Percentiles rank a stretch among this genome's conserved stretches.
phyloP scores from a whole-genome alignment of 2,113 vertebrate genomes.

The Plecturocebus donacophilus region DNA sequence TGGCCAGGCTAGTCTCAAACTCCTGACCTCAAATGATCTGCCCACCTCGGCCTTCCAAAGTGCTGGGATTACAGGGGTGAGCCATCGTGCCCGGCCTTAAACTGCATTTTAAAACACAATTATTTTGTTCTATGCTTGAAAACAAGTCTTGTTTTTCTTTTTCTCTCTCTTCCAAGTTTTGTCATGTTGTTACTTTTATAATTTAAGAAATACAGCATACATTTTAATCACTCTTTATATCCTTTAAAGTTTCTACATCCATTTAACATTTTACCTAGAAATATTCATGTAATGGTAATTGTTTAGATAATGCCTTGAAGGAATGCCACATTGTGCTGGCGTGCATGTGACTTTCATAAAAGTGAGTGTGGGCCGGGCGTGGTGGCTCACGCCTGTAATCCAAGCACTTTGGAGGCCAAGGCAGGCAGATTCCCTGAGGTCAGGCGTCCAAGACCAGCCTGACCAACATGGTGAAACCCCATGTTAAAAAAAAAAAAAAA shows the following conservation, averaged over 20 bases:
- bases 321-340: background rate
- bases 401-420: no score
- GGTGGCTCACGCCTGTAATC: no score
- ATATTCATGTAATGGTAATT: background rate
- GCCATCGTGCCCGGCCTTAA: no score
- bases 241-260: background rate
- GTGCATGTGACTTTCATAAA: background rate
- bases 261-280: background rate
- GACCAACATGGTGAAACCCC: no score
- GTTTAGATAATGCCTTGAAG: background rate
- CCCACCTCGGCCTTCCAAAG: no score
- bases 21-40: no score
- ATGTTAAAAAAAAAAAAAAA: no score
- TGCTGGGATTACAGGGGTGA: no score
- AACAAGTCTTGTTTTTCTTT: background rate
- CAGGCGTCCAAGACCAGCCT: no score
- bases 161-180: conserved; percentile 18
- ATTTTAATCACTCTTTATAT: background rate
- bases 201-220: background rate
- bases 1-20: no score
- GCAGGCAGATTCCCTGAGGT: no score
- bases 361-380: background rate
- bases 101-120: background rate
- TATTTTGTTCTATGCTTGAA: background rate
- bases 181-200: background rate